Evolutionary conservation across 64 coral and sea anemone genomes (phyloP), one percentile per base, ranked within the genome.

Genomic region (Montipora sp.): DNA sequence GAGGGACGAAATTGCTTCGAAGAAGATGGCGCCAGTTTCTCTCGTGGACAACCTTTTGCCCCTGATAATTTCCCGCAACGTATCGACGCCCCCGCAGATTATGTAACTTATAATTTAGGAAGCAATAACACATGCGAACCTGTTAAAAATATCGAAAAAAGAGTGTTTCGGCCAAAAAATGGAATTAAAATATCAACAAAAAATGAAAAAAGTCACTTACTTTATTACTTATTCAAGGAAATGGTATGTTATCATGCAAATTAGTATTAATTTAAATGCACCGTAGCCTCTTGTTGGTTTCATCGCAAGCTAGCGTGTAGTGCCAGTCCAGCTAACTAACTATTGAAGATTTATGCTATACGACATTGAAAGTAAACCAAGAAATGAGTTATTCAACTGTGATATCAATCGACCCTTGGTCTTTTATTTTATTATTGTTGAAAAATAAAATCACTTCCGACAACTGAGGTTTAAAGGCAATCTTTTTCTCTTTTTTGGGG

Each of bases 1-100:
- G 44, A 23, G 8, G 51, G 87, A 48, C 81, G 57, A 90, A 94
- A 58, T 72, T 84, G 83, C 77, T 94, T 90, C 84, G 90, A 93
- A 88, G 87, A 97, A 97, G 92, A 97, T 97, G 95, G 95, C 95
- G 95, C 95, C 92, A 97, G 91, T 94, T 90, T 90, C 90, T 97
- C 89, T 97, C 95, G 95, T 97, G 95, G 92, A 90, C 92, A 90
- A 85, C 63, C 90, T 84, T 12, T 91, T 51, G 89, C 92, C 95
- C 93, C 83, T 82, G 93, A 94, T 83, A 51, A 75, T 77, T 91
- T 69, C 23, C 66, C 67, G 73, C 84, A 79, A 92, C 77, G 74
- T 77, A 90, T 83, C 77, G 91, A 53, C 95, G 83, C 93, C 95
- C 95, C 95, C 95, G 80, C 92, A 97, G 51, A 97, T 97, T 81